Evolutionary conservation across 2,797 vertebrate genomes (phyloP).

Genomic region (Spondyliosoma cantharus): DNA sequence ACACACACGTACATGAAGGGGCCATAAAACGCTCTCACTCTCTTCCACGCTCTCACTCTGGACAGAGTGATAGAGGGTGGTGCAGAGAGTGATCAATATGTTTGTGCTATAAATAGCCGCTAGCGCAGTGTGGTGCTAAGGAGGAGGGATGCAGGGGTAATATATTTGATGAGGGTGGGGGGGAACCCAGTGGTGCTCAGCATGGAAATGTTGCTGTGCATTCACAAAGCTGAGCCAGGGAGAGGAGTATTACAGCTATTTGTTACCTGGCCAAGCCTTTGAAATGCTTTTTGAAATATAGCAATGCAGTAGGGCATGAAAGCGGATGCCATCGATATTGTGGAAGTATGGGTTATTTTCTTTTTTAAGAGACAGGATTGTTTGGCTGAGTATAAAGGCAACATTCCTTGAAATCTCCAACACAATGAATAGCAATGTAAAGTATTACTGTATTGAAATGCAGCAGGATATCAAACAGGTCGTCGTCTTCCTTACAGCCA

Average conservation of each 20-base stretch:
- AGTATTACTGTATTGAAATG: slow-evolving; percentile 19
- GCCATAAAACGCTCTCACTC: slow-evolving; percentile 51
- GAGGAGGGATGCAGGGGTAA: slow-evolving; percentile 80
- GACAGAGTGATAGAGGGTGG: slow-evolving; percentile 79
- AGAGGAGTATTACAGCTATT: slow-evolving; percentile 51
- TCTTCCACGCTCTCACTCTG: slow-evolving; percentile 41
- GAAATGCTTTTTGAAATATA: slow-evolving; percentile 42
- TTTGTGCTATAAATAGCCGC: slow-evolving; percentile 86
- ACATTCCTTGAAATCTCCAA: slow-evolving; percentile 25
- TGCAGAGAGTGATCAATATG: slow-evolving; percentile 86
- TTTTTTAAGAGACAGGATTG: slow-evolving; percentile 1
- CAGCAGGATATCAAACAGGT: slow-evolving; percentile 9
- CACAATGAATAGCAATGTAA: slow-evolving; percentile 51
- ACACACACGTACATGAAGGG: slow-evolving; percentile 10
- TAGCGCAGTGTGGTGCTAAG: slow-evolving; percentile 79
- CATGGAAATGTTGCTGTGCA: slow-evolving; percentile 70
- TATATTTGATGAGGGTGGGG: slow-evolving; percentile 78
- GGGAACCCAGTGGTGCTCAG: slow-evolving; percentile 65
- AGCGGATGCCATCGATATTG: slow-evolving; percentile 14
- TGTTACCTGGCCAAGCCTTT: slow-evolving; percentile 56
- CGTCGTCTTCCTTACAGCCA: not conserved
- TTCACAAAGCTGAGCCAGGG: slow-evolving; percentile 58
- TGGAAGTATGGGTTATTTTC: slow-evolving; percentile 9
- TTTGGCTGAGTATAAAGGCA: slow-evolving; percentile 28
- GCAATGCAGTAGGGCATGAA: slow-evolving; percentile 9